phyloP scores from a whole-genome alignment of 1,140 invertebrate species.

The Drosophila equinoxialis region DNA sequence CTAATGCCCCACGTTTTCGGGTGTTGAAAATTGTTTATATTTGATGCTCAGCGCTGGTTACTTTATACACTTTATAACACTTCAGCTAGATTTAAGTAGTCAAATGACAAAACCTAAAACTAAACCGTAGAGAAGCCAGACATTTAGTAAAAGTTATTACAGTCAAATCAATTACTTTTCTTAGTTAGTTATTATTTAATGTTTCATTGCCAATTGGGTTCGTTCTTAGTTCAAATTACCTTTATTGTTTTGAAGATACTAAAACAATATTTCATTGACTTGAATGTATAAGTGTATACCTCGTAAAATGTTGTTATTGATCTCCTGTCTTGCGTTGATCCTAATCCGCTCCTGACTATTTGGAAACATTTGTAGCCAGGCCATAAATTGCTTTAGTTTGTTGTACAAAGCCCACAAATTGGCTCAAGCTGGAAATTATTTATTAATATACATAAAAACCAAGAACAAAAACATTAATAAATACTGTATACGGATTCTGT shows the following conservation, averaged over 20 bases:
- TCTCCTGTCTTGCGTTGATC: no score
- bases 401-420: conserved; percentile 59
- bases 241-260: background rate
- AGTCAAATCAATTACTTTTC: no score
- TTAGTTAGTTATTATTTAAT: background rate
- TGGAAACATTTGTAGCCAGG: conserved; percentile 55
- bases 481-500: background rate
- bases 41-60: no score
- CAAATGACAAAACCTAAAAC: background rate
- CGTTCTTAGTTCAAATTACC: background rate
- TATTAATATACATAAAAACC: conserved; percentile 74
- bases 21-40: no score
- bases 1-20: no score
- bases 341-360: background rate
- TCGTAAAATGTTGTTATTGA: background rate
- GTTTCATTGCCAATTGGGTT: background rate
- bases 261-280: no score
- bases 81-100: conserved; percentile 39
- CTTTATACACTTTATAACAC: no score
- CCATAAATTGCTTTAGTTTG: conserved; percentile 58
- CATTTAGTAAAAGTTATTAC: background rate
- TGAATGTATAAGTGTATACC: background rate
- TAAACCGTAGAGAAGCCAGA: background rate
- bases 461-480: conserved; percentile 24
- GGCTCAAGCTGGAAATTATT: conserved; percentile 57